Evolutionary conservation across 2,113 vertebrate species (phyloP).

Genomic region (Solea solea): DNA sequence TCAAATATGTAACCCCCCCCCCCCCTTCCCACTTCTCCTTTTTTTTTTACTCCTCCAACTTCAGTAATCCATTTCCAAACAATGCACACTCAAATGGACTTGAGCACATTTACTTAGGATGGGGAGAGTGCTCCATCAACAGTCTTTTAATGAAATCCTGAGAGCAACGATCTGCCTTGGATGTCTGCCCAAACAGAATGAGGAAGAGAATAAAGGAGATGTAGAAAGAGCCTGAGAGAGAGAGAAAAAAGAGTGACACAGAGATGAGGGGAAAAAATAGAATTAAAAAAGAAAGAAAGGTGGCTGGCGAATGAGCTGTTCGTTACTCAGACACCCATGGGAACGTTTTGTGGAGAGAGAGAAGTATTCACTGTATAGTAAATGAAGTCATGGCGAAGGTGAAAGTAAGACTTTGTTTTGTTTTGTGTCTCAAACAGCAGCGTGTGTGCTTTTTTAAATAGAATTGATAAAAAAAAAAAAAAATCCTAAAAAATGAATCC

Average conservation of each 20-base stretch:
- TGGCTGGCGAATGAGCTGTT: slow-evolving; percentile 38
- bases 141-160: slow-evolving; percentile 78
- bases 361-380: slow-evolving; percentile 12
- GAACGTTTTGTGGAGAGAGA: slow-evolving; percentile 37
- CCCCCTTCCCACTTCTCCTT: slow-evolving; percentile 7
- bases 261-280: slow-evolving; percentile 28
- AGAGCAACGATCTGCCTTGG: slow-evolving; percentile 70
- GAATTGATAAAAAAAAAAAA: slow-evolving; percentile 14
- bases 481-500: background rate
- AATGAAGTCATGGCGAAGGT: slow-evolving; percentile 11
- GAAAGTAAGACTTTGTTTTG: slow-evolving; percentile 9
- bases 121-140: slow-evolving; percentile 75
- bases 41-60: slow-evolving; percentile 53
- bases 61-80: slow-evolving; percentile 73
- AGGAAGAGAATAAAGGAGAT: slow-evolving; percentile 30
- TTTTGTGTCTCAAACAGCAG: background rate
- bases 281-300: slow-evolving; percentile 11
- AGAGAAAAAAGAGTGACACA: slow-evolving; percentile 33
- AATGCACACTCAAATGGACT: slow-evolving; percentile 73
- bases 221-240: slow-evolving; percentile 23
- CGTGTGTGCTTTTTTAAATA: slow-evolving; percentile 2
- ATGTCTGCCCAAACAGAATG: slow-evolving; percentile 69
- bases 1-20: slow-evolving; percentile 56
- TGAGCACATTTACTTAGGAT: slow-evolving; percentile 76
- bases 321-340: slow-evolving; percentile 49